Evolutionary conservation across 2,888 invertebrate genomes (phyloP), one percentile per base, ranked within the genome.

Genomic region (Hypena proboscidalis): DNA sequence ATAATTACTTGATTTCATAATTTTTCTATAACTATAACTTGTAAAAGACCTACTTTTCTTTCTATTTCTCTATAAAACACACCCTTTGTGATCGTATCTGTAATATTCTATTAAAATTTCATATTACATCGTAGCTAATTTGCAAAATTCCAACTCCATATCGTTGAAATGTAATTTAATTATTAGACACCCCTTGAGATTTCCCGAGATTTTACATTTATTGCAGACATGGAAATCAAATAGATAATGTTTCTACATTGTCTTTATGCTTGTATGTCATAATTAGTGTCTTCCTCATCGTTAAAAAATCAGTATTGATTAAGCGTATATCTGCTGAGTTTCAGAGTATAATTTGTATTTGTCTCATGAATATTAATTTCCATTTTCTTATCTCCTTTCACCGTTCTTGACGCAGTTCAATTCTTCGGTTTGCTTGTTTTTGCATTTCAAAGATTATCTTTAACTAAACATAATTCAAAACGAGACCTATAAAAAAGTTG

Each of bases 21-120:
- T n/a, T n/a, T n/a, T n/a, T n/a, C n/a, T n/a, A n/a, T n/a, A n/a
- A n/a, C n/a, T n/a, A n/a, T n/a, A n/a, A n/a, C n/a, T n/a, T n/a
- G n/a, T n/a, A n/a, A n/a, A n/a, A n/a, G n/a, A n/a, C n/a, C n/a
- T n/a, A 85, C 77, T 60, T 53, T 71, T 75, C 79, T 84, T 67
- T 70, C 45, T 70, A 81, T 71, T 58, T 50, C 38, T 45, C 36
- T 44, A 48, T 59, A 56, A 52, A 64, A 62, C 80, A 77, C 76
- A 25, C 29, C n/a, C 34, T 38, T 35, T 35, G 45, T 31, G 38
- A 7, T 15, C n/a, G 6, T 26, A 22, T 43, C 26, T 26, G 7
- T 20, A 31, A 37, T 40, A 30, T 25, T 36, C 39, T 27, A 29
- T 23, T 40, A 39, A 36, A 34, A 33, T 42, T 20, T 26, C 14